phyloP scores from a whole-genome alignment of 2,797 vertebrate genomes.

The Enteromius afrohamiltoni region DNA sequence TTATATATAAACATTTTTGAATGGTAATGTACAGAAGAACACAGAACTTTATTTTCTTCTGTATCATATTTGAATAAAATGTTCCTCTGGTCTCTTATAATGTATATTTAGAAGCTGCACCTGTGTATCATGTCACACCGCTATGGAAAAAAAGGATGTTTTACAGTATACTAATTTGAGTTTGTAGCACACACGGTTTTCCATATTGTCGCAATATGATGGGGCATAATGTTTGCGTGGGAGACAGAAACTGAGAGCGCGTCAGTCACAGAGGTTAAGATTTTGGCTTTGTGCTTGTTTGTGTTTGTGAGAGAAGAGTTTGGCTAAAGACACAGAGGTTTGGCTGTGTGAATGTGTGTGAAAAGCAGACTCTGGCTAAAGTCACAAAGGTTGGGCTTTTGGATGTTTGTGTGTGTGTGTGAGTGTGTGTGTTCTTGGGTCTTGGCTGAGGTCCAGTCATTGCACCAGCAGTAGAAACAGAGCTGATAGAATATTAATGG shows the following conservation, averaged over 20 bases:
- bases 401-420: conserved; percentile 32
- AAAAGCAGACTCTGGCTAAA: conserved; percentile 35
- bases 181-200: conserved; percentile 1
- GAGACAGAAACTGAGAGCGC: conserved; percentile 19
- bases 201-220: conserved; percentile 16
- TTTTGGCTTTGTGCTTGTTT: conserved; percentile 46
- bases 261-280: conserved; percentile 32
- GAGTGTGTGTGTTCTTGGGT: conserved; percentile 32
- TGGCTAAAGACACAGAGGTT: conserved; percentile 45
- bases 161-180: background rate
- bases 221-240: conserved; percentile 9
- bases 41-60: background rate
- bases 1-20: too few species aligned
- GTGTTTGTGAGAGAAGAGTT: conserved; percentile 38
- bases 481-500: conserved; percentile 80
- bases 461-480: conserved; percentile 69
- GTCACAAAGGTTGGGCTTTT: conserved; percentile 51
- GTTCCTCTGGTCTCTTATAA: conserved; percentile 17
- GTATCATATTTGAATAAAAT: background rate
- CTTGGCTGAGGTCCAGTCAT: conserved; percentile 62
- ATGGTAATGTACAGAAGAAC: background rate
- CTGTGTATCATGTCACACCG: conserved; percentile 14
- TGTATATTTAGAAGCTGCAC: background rate
- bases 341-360: conserved; percentile 45
- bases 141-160: conserved; percentile 11